These are phyloP conservation scores for Thinocorus orbignyianus DNA, from an alignment of 2,113 vertebrate species.

Conservation along the genomic window DNA sequence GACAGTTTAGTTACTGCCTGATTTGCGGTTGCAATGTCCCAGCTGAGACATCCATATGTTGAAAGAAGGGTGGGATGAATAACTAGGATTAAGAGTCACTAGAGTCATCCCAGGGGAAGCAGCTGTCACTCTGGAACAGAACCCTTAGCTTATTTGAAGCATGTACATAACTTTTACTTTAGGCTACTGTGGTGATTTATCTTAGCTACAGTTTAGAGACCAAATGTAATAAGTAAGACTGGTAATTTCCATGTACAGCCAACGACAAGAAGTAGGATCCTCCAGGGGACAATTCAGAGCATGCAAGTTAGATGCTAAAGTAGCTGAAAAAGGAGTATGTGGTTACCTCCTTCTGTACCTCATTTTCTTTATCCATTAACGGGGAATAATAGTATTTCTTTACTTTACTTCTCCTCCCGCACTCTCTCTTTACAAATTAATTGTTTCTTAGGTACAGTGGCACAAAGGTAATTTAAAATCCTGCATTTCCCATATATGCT, in stretches of 20 bases:
- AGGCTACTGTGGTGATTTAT: constrained; percentile 7
- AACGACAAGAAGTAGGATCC: constrained; percentile 18
- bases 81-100: not conserved
- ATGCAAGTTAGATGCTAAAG: constrained; percentile 14
- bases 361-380: constrained; percentile 11
- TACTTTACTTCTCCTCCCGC: not conserved
- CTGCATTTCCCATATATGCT: not conserved
- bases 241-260: not conserved
- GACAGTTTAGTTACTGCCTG: not conserved
- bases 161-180: not conserved
- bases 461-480: not conserved
- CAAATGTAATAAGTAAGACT: constrained; percentile 18
- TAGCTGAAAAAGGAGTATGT: constrained; percentile 29
- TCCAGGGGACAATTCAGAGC: constrained; percentile 18
- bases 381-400: not conserved
- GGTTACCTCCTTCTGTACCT: not conserved
- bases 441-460: not conserved
- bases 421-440: not conserved
- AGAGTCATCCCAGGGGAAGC: not conserved
- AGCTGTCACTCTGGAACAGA: constrained; percentile 25
- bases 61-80: not conserved
- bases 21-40: not conserved
- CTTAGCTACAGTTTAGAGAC: constrained; percentile 24
- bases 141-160: not conserved
- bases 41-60: not conserved